A percentile compares a stretch with the other conserved stretches of the same genome.
These are phyloP conservation scores for Poeciliopsis presidionis DNA, from an alignment of 2,797 vertebrate genomes.

Conservation along the genomic window DNA sequence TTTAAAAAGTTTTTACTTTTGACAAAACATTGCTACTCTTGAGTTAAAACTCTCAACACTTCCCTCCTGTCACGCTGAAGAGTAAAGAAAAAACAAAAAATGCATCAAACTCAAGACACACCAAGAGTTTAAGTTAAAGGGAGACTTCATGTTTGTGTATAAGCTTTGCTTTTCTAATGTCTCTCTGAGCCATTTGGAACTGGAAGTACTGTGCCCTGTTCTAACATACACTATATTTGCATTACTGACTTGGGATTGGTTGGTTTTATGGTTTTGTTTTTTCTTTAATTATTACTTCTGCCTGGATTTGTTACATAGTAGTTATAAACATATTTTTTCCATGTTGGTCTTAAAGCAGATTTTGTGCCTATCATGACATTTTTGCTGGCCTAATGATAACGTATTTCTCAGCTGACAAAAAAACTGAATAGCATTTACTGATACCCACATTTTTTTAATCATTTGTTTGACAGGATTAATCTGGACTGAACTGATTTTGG, in stretches of 20 bases:
- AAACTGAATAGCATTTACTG: not conserved
- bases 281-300: not conserved
- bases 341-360: not conserved
- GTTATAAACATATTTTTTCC: not conserved
- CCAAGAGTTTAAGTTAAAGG: not conserved
- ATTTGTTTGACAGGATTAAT: not conserved
- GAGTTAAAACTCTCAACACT: not conserved
- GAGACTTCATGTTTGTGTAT: not conserved
- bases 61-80: not conserved
- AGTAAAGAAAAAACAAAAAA: not conserved
- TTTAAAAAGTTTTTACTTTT: not conserved
- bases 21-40: not conserved
- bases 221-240: no score
- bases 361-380: not conserved
- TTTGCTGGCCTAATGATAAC: not conserved
- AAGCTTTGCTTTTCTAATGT: not conserved
- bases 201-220: not conserved
- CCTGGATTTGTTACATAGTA: not conserved
- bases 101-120: not conserved
- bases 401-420: not conserved
- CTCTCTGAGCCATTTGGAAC: not conserved
- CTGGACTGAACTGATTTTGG: not conserved
- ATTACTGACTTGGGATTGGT: not conserved
- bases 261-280: not conserved
- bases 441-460: not conserved